Conservation (phyloP, 2,797 vertebrate species). For the Carduelis carduelis region DNA sequence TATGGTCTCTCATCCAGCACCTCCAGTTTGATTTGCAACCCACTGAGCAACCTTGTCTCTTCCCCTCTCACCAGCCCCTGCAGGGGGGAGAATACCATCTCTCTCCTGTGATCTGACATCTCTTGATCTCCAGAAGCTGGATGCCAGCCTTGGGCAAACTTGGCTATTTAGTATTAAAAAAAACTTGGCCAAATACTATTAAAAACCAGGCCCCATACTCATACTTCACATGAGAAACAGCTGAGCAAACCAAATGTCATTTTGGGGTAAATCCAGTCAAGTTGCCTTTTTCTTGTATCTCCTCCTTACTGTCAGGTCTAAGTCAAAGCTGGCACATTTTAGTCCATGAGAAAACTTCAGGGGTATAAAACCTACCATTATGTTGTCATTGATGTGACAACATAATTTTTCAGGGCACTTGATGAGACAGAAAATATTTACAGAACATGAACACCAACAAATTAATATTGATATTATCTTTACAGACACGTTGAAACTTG, state of each 20-base stretch:
- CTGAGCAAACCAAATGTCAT: neutral
- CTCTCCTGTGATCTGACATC: neutral
- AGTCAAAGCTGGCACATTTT: neutral
- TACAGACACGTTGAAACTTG: neutral
- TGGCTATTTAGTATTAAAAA: neutral
- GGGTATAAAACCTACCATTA: neutral
- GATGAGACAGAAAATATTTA: neutral
- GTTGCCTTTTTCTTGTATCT: neutral
- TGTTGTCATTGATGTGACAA: neutral
- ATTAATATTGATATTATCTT: neutral
- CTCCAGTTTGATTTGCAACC: neutral
- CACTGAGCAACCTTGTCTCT: neutral
- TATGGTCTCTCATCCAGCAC: neutral
- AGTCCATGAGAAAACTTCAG: neutral
- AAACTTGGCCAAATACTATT: neutral
- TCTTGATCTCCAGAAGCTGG: neutral
- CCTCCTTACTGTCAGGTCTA: neutral
- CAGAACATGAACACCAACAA: neutral
- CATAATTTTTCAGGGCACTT: neutral
- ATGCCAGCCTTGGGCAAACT: neutral
- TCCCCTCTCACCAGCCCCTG: neutral
- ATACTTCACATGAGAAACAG: neutral
- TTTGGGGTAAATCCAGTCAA: neutral
- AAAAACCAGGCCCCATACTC: neutral
- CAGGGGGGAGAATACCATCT: neutral